These are phyloP conservation scores for Diabrotica virgifera DNA, from an alignment of 1,140 invertebrate genomes.

Conservation along the genomic window DNA sequence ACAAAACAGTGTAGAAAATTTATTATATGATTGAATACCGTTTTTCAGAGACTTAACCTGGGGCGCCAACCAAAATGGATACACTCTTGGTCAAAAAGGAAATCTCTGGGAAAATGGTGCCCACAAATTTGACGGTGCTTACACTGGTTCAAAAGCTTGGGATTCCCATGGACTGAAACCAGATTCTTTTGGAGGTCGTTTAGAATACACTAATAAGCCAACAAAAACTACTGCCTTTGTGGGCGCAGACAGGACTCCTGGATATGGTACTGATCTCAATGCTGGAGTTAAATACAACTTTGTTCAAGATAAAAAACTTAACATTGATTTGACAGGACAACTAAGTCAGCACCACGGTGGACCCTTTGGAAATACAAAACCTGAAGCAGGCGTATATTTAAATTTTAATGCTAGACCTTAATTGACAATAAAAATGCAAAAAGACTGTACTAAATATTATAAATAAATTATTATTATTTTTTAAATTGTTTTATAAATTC, in stretches of 20 bases:
- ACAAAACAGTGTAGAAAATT: too few species aligned
- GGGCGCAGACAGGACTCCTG: background rate
- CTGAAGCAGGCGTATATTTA: conserved; percentile 18
- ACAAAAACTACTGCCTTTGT: background rate
- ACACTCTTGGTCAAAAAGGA: background rate
- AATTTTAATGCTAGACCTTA: conserved; percentile 1
- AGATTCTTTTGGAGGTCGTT: background rate
- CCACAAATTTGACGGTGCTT: background rate
- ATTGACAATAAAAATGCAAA: too few species aligned
- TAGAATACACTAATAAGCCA: background rate
- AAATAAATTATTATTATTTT: too few species aligned
- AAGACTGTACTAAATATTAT: too few species aligned
- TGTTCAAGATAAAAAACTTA: background rate
- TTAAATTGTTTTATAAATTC: too few species aligned
- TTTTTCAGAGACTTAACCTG: background rate
- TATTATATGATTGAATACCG: too few species aligned
- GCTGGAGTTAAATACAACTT: background rate
- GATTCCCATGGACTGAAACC: conserved; percentile 3
- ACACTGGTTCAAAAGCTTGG: background rate
- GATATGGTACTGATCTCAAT: background rate
- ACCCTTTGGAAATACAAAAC: conserved; percentile 11
- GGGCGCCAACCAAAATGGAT: background rate
- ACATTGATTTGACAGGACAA: conserved; percentile 22
- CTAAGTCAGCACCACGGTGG: conserved; percentile 14
- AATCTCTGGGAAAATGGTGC: background rate